Evolutionary conservation across 2,797 vertebrate genomes (phyloP).

Genomic region (Spinus olivaceus): DNA sequence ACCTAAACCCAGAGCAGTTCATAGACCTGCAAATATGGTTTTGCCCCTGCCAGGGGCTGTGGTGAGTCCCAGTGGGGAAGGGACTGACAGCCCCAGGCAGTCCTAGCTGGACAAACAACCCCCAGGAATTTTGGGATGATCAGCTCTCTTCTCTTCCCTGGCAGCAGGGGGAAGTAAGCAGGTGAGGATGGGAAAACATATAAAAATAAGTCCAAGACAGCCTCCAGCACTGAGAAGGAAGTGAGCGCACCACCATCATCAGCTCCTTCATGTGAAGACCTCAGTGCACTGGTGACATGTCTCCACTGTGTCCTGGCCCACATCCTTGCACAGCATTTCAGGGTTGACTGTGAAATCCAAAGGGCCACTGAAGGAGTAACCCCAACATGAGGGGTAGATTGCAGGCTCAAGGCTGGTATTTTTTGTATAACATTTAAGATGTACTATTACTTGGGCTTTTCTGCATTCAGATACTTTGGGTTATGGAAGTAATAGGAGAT

Average conservation of each 20-base stretch:
- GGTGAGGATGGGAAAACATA: neutral
- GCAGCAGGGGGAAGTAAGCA: neutral
- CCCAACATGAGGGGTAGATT: neutral
- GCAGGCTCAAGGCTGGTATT: accelerated
- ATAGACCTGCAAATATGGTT: neutral
- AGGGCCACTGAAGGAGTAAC: neutral
- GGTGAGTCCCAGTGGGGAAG: accelerated
- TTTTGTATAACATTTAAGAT: neutral
- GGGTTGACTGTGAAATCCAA: neutral
- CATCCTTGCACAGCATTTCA: neutral
- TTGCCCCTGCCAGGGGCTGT: neutral
- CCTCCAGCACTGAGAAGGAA: neutral
- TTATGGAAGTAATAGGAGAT: neutral
- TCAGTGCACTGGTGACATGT: neutral
- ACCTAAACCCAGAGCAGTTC: neutral
- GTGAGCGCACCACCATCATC: neutral
- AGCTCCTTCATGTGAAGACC: neutral
- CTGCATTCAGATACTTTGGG: neutral
- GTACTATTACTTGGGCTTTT: neutral
- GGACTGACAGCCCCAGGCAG: neutral
- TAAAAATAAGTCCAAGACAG: neutral
- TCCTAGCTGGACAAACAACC: accelerated
- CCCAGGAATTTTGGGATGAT: accelerated
- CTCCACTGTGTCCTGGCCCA: neutral
- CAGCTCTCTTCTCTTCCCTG: neutral